Evolutionary conservation across 1,140 invertebrate species (phyloP).

Genomic region (Arion vulgaris): DNA sequence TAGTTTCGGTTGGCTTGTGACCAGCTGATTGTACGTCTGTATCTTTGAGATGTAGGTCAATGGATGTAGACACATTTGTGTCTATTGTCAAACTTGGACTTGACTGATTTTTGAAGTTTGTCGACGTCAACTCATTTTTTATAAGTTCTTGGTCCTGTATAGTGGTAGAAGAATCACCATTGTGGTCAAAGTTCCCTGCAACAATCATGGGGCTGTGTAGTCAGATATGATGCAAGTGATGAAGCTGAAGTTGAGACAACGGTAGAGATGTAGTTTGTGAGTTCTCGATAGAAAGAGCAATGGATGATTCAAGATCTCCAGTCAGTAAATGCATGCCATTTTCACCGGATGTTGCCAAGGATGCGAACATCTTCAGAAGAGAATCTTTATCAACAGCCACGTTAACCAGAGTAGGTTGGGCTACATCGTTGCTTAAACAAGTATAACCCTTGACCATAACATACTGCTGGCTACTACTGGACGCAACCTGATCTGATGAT

Average conservation of each 20-base stretch:
- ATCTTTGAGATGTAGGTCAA: background rate
- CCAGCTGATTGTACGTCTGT: too few relatives aligned
- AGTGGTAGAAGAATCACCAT: background rate
- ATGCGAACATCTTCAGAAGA: constrained; percentile 26
- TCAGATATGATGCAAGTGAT: background rate
- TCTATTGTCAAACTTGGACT: background rate
- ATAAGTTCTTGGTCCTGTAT: background rate
- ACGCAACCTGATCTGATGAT: background rate
- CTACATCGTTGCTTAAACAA: background rate
- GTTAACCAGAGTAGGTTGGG: constrained; percentile 32
- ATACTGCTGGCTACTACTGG: constrained; percentile 4
- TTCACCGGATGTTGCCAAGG: background rate
- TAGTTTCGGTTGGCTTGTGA: background rate
- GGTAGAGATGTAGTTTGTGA: background rate
- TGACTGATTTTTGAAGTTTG: background rate
- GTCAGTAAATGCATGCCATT: constrained; percentile 3
- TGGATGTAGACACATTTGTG: background rate
- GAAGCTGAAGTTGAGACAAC: background rate
- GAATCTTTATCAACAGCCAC: constrained; percentile 36
- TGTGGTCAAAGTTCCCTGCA: background rate
- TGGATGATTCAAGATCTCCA: background rate
- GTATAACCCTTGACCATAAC: constrained; percentile 33
- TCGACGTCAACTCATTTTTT: background rate
- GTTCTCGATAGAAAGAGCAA: background rate
- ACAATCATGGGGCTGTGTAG: background rate